Evolutionary conservation across 2,888 invertebrate species (phyloP), one percentile per base, ranked within the genome.

Genomic region (Microplitis deprimator): DNA sequence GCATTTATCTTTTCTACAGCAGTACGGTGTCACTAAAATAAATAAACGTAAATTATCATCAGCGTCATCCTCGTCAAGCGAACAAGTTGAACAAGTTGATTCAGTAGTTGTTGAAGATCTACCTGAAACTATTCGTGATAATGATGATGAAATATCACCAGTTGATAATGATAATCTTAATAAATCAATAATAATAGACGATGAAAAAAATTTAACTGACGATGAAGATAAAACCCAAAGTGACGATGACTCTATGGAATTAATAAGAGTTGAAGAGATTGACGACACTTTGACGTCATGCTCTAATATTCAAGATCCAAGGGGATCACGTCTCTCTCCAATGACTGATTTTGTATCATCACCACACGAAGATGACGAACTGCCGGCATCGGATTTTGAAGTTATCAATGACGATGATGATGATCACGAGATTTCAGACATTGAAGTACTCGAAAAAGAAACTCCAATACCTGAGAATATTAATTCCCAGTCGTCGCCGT

Each of bases 1-100:
- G 7, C 78, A 81, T 73, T 74, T 82, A 0, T 79, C 77, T 16
- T 61, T 82, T 59, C 72, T 87, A 5, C 81, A 81, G 7, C 84
- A 80, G 40, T 76, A 79, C 5, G 87, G 88, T n/a, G 84, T 88
- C 39, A 79, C 84, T 6, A 79, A 60, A 60, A 81, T 88, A 5
- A 86, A 87, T 79, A 60, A 78, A 2, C 74, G 70, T 50, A 50
- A 50, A 50, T 50, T 50, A 50, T 50, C 50, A 50, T 50, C 50
- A 13, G 1, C 50, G 10, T 8, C 50, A 2, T 50, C 7, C 8
- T 41, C 50, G 8, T 50, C 50, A 13, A 50, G 50, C 10, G 50
- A 50, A 50, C 10, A 50, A 13, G 50, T 50, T 13, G 50, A 50
- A 50, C 10, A 50, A 13, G 50, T 50, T 13, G 50, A 50, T 50